phyloP scores from a whole-genome alignment of 2,113 vertebrate genomes.

The Cygnus atratus region DNA sequence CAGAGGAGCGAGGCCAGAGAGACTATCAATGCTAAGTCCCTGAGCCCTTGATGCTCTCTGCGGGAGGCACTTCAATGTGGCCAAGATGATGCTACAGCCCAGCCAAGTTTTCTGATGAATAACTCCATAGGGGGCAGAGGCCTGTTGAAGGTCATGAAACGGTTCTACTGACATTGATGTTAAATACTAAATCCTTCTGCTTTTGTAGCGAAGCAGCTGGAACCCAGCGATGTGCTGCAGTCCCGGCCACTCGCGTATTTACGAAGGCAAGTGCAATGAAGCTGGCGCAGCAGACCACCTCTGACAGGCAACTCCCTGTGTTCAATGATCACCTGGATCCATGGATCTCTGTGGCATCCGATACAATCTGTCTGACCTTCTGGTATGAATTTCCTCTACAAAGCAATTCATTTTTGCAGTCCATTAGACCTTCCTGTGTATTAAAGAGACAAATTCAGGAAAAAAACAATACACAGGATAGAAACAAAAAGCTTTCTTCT shows the following conservation, averaged over 20 bases:
- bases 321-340: neutral
- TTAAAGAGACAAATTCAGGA: neutral
- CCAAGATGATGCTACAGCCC: conserved; percentile 43
- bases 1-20: neutral
- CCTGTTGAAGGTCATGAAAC: conserved; percentile 58
- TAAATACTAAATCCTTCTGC: conserved; percentile 16
- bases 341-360: neutral
- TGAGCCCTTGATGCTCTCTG: conserved; percentile 41
- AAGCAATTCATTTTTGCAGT: neutral
- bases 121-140: conserved; percentile 11
- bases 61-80: conserved; percentile 28
- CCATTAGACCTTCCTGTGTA: neutral
- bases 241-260: neutral
- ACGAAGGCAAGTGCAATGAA: neutral
- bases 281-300: neutral
- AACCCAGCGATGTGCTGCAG: neutral
- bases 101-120: conserved; percentile 54
- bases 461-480: neutral
- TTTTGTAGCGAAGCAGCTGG: conserved; percentile 39
- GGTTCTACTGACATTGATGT: conserved; percentile 47
- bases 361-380: neutral
- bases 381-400: neutral
- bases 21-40: neutral
- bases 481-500: neutral
- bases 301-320: neutral